phyloP scores from a whole-genome alignment of 2,113 vertebrate genomes.

The Sceloporus undulatus region DNA sequence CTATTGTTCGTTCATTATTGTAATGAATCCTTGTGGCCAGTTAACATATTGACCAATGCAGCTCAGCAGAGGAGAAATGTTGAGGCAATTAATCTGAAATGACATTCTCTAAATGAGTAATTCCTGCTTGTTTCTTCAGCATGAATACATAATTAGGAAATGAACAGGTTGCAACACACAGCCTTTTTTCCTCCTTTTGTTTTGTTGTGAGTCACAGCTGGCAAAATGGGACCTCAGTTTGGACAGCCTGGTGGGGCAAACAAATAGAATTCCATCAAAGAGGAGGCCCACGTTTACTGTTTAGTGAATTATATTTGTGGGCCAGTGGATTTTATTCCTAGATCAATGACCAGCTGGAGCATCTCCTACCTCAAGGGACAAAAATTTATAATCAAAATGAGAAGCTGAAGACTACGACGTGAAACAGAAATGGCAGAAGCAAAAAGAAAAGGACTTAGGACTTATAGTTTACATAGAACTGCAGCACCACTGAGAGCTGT shows the following conservation, averaged over 20 bases:
- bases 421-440: conserved; percentile 48
- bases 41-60: not conserved
- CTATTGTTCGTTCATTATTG: conserved; percentile 5
- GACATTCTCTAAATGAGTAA: conserved; percentile 14
- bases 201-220: not conserved
- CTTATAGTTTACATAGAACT: conserved; percentile 63
- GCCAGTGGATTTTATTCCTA: not conserved
- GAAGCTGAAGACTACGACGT: not conserved
- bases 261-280: not conserved
- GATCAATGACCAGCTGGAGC: conserved; percentile 59
- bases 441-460: conserved; percentile 37
- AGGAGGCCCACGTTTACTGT: fast-evolving
- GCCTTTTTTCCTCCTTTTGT: not conserved
- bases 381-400: conserved; percentile 58
- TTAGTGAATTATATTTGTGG: conserved; percentile 16
- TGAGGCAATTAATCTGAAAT: conserved; percentile 25
- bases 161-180: not conserved
- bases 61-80: not conserved
- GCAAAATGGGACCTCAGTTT: not conserved
- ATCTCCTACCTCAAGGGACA: conserved; percentile 51
- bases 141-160: conserved; percentile 28
- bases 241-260: conserved; percentile 21
- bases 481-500: conserved; percentile 42
- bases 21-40: conserved; percentile 18
- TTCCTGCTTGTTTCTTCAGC: conserved; percentile 10